These are phyloP conservation scores for Fissipunctia ypsillon DNA, from an alignment of 2,888 invertebrate species.

Conservation along the genomic window DNA sequence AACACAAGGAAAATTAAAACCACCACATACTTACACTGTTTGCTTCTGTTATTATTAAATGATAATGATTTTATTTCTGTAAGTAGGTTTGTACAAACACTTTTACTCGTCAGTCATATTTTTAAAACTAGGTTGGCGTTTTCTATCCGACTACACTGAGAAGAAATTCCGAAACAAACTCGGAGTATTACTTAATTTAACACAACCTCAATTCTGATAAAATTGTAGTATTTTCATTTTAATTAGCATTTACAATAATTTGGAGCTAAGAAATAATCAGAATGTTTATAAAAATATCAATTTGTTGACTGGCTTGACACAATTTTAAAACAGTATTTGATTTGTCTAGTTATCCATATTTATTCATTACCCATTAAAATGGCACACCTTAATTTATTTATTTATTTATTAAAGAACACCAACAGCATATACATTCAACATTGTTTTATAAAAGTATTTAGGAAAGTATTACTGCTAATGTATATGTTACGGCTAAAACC, in stretches of 20 bases:
- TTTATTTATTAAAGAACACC: no score
- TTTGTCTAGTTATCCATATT: neutral
- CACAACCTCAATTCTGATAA: neutral
- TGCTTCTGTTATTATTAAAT: slow-evolving; percentile 1
- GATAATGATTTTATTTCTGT: neutral
- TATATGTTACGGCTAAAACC: no score
- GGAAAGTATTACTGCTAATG: no score
- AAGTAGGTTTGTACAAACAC: no score
- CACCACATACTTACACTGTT: no score
- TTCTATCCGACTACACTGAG: neutral
- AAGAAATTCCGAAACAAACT: neutral
- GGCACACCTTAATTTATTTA: neutral
- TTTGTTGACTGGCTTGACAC: neutral
- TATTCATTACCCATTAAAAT: neutral
- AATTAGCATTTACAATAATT: no score
- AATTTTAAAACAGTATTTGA: neutral
- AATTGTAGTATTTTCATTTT: neutral
- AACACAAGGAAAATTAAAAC: no score
- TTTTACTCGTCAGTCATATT: no score
- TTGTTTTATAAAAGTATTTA: no score
- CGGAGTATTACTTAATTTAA: no score
- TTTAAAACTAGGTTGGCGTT: neutral
- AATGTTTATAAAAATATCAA: neutral
- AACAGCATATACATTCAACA: no score
- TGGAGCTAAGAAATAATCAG: no score